Percentiles rank a stretch among this genome's conserved stretches.
Evolutionary conservation across 2,888 invertebrate species (phyloP).

Genomic region (Nasonovia ribisnigri): DNA sequence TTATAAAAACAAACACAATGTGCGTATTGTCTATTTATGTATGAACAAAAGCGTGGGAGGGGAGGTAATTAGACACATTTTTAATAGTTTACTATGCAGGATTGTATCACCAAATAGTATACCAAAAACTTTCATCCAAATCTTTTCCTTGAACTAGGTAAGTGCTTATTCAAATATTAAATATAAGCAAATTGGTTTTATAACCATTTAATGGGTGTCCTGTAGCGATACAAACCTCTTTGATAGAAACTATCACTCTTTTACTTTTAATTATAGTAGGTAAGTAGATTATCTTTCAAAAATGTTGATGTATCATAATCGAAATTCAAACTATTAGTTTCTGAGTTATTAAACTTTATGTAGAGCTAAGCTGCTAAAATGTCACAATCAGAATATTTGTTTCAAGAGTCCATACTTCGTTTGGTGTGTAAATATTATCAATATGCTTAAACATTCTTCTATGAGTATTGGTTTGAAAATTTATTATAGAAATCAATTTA

Average conservation of each 20-base stretch:
- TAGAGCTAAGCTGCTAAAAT: not conserved
- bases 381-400: not conserved
- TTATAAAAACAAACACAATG: not conserved
- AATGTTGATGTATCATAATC: not conserved
- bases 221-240: not conserved
- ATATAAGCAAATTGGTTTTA: not conserved
- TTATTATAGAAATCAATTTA: not conserved
- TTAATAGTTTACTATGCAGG: not conserved
- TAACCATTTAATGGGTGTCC: not conserved
- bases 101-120: not conserved
- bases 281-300: not conserved
- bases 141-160: too few species aligned
- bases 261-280: not conserved
- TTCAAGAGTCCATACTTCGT: not conserved
- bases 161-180: not conserved
- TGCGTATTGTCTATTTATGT: not conserved
- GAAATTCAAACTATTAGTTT: not conserved
- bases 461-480: not conserved
- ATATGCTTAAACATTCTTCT: not conserved
- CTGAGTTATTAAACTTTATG: not conserved
- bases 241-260: not conserved
- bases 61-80: not conserved
- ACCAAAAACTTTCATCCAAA: not conserved
- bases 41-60: not conserved
- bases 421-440: not conserved